A percentile compares a stretch with the other conserved stretches of the same genome.
phyloP scores from a whole-genome alignment of 2,113 vertebrate species.

The Origma solitaria region DNA sequence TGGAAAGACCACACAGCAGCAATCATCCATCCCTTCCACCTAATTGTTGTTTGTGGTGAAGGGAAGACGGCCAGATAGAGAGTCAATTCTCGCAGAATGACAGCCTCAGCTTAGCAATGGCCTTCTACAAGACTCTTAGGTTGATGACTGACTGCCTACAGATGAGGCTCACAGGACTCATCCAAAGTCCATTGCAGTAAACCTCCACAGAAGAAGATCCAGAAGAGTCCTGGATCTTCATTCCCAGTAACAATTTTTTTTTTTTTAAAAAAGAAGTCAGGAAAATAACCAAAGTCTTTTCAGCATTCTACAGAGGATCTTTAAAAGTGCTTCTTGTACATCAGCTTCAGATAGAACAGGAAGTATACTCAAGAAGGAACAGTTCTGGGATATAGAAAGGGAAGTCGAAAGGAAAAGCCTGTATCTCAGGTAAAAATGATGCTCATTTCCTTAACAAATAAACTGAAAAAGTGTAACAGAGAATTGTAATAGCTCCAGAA shows the following conservation, averaged over 20 bases:
- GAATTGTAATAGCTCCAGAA: neutral
- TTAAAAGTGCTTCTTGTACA: neutral
- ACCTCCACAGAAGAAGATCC: neutral
- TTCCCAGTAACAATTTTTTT: neutral
- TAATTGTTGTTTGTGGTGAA: neutral
- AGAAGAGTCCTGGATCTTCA: neutral
- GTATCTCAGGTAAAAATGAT: neutral
- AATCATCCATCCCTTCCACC: neutral
- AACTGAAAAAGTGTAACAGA: neutral
- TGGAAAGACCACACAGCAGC: conserved; percentile 3
- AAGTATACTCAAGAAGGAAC: neutral
- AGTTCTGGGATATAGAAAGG: neutral
- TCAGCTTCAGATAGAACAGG: neutral
- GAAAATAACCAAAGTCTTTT: neutral
- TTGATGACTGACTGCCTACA: neutral
- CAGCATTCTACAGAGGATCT: neutral
- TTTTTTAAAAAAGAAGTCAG: neutral
- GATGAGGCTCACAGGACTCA: neutral
- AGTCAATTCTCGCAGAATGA: neutral
- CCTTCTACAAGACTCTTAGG: neutral
- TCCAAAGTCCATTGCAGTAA: neutral
- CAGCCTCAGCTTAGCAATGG: neutral
- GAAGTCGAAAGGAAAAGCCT: neutral
- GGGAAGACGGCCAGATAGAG: neutral
- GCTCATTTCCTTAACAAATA: neutral